Percentiles rank a stretch among this genome's conserved stretches.
Conservation (phyloP, 2,113 vertebrate species). For the Cebidichthys violaceus region DNA sequence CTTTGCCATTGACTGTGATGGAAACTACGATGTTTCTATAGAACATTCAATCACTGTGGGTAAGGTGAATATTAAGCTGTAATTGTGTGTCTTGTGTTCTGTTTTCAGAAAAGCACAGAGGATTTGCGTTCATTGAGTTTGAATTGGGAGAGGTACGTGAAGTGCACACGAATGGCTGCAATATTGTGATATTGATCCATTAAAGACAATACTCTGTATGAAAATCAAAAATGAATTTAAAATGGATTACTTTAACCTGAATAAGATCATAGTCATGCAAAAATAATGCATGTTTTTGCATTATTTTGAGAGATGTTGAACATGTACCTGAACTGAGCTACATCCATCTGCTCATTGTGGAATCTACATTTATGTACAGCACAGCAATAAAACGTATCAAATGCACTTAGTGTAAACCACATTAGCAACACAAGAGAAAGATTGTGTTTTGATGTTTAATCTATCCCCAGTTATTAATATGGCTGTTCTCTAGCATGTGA, state of each 20-base stretch:
- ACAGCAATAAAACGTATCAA: not conserved
- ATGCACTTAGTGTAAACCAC: not conserved
- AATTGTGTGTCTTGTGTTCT: constrained; percentile 9
- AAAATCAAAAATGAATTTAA: not conserved
- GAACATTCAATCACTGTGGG: not conserved
- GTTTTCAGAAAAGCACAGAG: constrained; percentile 93
- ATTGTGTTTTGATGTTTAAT: not conserved
- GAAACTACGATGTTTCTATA: accelerated
- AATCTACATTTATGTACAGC: not conserved
- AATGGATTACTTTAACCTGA: not conserved
- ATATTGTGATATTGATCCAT: not conserved
- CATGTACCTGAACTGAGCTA: not conserved
- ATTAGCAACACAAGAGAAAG: not conserved
- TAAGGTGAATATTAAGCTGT: accelerated
- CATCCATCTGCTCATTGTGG: not conserved
- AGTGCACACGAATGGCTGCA: not conserved
- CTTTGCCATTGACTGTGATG: not conserved
- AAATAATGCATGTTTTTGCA: no score
- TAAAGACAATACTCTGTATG: not conserved
- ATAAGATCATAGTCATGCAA: not conserved
- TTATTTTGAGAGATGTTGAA: not conserved
- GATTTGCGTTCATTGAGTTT: constrained; percentile 97
- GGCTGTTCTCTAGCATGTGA: not conserved
- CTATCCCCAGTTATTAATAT: not conserved
- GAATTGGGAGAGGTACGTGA: constrained; percentile 93